Percentiles rank a stretch among this genome's conserved stretches.
phyloP scores from a whole-genome alignment of 2,113 vertebrate genomes.

The Lasiurus borealis region DNA sequence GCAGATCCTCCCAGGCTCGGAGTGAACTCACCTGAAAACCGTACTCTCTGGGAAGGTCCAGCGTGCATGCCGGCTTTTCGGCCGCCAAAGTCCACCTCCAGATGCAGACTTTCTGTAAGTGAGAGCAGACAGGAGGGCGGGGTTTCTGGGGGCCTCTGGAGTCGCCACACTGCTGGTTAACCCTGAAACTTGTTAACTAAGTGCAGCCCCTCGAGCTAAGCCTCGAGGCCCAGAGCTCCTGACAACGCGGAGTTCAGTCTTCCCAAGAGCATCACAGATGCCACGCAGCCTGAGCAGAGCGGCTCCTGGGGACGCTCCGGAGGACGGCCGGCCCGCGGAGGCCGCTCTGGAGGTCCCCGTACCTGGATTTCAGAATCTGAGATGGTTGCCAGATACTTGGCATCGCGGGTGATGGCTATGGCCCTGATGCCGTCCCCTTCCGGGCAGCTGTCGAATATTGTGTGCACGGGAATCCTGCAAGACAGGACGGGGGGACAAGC shows the following conservation, averaged over 20 bases:
- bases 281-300: background rate
- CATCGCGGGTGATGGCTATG: conserved; percentile 90
- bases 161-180: background rate
- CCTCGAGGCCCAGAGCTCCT: background rate
- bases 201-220: background rate
- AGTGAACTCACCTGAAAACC: conserved; percentile 90
- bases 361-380: conserved; percentile 92
- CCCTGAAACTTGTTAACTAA: background rate
- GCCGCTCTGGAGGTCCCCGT: background rate
- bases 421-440: conserved; percentile 85
- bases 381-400: conserved; percentile 92
- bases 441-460: conserved; percentile 91
- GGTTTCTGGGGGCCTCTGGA: background rate
- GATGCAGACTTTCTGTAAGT: conserved; percentile 89
- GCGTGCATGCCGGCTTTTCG: conserved; percentile 85
- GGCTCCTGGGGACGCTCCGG: fast-evolving
- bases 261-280: background rate
- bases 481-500: background rate
- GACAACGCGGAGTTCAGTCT: background rate
- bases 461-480: conserved; percentile 92
- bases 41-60: conserved; percentile 86
- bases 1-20: fast-evolving
- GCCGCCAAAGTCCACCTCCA: conserved; percentile 93
- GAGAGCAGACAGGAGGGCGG: background rate
- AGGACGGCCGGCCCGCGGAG: background rate